These are phyloP conservation scores for Hartigia nigra DNA, from an alignment of 2,888 invertebrate genomes.

Conservation along the genomic window DNA sequence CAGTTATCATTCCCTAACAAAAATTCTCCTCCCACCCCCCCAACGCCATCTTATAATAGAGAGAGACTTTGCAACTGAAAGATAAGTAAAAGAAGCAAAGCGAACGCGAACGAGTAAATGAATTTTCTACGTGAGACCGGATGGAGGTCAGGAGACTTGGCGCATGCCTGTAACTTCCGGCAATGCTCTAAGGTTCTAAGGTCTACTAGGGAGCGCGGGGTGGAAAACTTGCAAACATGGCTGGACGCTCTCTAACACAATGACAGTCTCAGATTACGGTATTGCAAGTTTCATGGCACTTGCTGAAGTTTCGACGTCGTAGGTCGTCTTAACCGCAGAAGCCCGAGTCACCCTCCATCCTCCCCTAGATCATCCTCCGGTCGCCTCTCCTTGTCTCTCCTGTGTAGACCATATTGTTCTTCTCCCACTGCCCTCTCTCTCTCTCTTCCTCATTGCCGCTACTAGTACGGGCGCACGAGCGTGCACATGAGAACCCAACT, in stretches of 20 bases:
- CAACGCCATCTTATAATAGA: background rate
- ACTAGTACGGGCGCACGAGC: background rate
- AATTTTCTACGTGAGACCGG: background rate
- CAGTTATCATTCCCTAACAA: background rate
- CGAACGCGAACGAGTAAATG: background rate
- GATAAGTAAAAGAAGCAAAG: background rate
- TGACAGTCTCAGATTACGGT: slow-evolving; percentile 50
- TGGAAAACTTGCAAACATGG: slow-evolving; percentile 27
- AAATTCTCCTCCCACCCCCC: background rate
- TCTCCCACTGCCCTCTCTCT: background rate
- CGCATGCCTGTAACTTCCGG: background rate
- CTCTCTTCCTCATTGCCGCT: background rate
- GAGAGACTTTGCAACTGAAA: background rate
- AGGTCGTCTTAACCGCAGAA: slow-evolving; percentile 8
- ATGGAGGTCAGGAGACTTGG: background rate
- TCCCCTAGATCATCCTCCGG: background rate
- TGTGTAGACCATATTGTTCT: background rate
- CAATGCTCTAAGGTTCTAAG: background rate
- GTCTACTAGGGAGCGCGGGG: background rate
- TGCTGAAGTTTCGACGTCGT: slow-evolving; percentile 2
- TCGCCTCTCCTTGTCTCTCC: background rate
- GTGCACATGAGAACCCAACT: background rate
- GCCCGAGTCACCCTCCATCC: background rate
- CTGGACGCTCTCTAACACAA: slow-evolving; percentile 38
- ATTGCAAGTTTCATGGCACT: slow-evolving; percentile 39